Conservation (phyloP, 2,888 invertebrate species). For the Spicauda simplicius region DNA sequence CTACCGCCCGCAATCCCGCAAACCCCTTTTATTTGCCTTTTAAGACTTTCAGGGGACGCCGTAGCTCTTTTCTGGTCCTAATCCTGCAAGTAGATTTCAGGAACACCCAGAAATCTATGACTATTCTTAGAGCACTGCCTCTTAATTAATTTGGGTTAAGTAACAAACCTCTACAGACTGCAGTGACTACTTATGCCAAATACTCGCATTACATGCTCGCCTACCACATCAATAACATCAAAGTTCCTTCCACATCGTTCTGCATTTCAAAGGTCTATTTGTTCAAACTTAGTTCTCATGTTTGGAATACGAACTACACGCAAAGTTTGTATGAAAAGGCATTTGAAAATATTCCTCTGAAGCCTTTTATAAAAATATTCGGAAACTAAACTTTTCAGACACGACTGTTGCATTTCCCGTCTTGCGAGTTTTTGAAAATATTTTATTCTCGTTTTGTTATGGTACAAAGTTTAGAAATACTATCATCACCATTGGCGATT, state of each 20-base stretch:
- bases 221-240: neutral
- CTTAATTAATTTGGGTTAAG: no score
- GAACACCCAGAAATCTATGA: no score
- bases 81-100: no score
- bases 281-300: neutral
- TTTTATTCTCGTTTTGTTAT: neutral
- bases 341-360: neutral
- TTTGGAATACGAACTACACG: slow-evolving; percentile 1
- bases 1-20: no score
- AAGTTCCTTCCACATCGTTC: neutral
- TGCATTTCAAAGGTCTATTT: neutral
- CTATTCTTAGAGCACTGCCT: no score
- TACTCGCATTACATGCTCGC: neutral
- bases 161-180: no score
- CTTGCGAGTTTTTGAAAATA: neutral
- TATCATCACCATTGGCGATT: no score
- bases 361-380: slow-evolving; percentile 2
- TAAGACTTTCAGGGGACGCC: no score
- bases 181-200: no score
- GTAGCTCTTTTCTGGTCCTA: no score
- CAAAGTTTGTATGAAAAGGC: slow-evolving; percentile 15
- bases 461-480: neutral
- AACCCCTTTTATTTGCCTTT: no score
- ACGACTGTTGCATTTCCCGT: slow-evolving; percentile 1
- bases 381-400: slow-evolving; percentile 14